Conservation (phyloP, 2,888 invertebrate genomes). For the Lucinisca nassula region DNA sequence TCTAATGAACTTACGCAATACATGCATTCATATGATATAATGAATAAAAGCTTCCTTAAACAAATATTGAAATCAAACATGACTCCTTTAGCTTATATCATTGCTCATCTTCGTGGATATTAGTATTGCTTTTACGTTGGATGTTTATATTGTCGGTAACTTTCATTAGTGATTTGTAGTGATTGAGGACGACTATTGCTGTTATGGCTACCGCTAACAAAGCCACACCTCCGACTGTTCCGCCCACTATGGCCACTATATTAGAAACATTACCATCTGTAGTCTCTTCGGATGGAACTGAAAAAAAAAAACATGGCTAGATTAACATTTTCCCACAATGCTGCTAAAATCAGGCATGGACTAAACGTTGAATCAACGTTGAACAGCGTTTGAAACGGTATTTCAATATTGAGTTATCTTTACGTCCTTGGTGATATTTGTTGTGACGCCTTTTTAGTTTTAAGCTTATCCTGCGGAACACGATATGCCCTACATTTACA, state of each 20-base stretch:
- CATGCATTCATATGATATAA: background rate
- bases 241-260: constrained; percentile 41
- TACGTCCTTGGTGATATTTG: no score
- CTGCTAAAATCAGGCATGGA: no score
- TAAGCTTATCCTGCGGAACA: no score
- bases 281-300: background rate
- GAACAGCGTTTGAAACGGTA: no score
- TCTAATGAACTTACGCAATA: background rate
- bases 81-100: no score
- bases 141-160: background rate
- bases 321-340: no score
- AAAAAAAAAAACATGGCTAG: background rate
- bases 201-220: constrained; percentile 19
- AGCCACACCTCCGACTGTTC: constrained; percentile 49
- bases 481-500: no score
- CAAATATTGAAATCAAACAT: background rate
- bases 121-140: background rate
- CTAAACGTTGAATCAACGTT: no score
- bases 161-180: background rate
- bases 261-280: background rate
- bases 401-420: no score
- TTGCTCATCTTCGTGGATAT: background rate
- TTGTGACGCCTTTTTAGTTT: no score
- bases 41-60: background rate
- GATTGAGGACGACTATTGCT: background rate